These are phyloP conservation scores for Coenonympha arcania DNA, from an alignment of 2,888 invertebrate genomes.

Conservation along the genomic window DNA sequence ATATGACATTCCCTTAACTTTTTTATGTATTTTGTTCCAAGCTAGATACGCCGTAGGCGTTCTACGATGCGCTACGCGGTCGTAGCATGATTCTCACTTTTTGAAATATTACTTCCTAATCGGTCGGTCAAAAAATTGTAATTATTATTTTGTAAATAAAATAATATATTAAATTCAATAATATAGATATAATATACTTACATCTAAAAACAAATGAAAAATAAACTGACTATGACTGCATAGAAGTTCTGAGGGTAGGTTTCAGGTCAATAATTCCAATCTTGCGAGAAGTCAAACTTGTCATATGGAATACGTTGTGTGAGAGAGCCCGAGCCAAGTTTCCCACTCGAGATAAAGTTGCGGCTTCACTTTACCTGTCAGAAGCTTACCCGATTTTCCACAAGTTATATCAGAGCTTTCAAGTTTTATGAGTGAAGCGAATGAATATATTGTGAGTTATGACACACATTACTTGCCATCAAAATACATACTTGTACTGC, in stretches of 20 bases:
- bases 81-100: no score
- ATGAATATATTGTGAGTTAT: constrained; percentile 29
- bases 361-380: constrained; percentile 34
- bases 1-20: no score
- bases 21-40: no score
- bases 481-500: no score
- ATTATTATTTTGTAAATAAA: neutral
- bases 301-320: constrained; percentile 29
- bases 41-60: no score
- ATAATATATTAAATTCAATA: neutral
- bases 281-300: constrained; percentile 27
- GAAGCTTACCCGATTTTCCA: constrained; percentile 31
- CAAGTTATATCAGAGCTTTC: constrained; percentile 53
- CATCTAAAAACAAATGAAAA: neutral
- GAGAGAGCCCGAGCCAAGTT: constrained; percentile 34
- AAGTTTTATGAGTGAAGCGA: constrained; percentile 47
- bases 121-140: no score
- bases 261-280: constrained; percentile 21
- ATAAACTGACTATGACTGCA: neutral
- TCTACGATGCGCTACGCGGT: no score
- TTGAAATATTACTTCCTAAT: no score
- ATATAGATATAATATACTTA: neutral
- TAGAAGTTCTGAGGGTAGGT: neutral
- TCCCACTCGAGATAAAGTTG: constrained; percentile 39
- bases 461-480: constrained; percentile 6